These are phyloP conservation scores for Pseudotriccus pelzelni DNA, from an alignment of 2,797 vertebrate species.

Conservation along the genomic window DNA sequence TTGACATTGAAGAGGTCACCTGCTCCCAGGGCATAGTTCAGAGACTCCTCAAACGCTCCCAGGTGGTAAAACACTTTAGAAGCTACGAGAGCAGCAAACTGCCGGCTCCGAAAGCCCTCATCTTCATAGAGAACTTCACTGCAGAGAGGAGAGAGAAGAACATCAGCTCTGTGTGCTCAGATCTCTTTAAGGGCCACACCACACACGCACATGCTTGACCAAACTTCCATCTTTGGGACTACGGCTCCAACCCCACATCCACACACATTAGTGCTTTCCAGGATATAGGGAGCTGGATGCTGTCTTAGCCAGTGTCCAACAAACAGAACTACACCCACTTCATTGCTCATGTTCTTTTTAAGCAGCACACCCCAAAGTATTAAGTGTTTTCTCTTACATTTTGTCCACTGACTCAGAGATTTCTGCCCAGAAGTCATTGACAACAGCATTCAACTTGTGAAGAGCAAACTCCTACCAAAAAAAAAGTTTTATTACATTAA, in stretches of 20 bases:
- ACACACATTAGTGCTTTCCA: neutral
- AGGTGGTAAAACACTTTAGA: constrained; percentile 99
- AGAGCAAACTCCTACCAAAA: constrained; percentile 93
- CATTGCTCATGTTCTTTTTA: neutral
- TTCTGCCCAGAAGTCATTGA: constrained; percentile 99
- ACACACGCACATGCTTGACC: neutral
- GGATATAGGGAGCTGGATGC: neutral
- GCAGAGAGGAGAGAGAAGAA: neutral
- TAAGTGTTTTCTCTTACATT: constrained; percentile 85
- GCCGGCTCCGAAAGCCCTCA: constrained; percentile 92
- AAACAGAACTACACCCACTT: neutral
- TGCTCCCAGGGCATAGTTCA: constrained; percentile 97
- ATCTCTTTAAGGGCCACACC: neutral
- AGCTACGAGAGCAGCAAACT: constrained; percentile 96
- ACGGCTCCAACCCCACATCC: neutral
- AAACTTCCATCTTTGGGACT: neutral
- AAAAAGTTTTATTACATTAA: neutral
- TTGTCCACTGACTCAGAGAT: constrained; percentile 99
- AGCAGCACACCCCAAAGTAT: neutral
- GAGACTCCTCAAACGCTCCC: constrained; percentile 96
- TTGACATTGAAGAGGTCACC: constrained; percentile 98
- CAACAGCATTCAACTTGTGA: constrained; percentile 93
- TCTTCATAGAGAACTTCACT: constrained; percentile 98
- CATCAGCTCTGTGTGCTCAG: neutral
- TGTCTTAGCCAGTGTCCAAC: neutral